Base-by-base conservation (phyloP, 2,113 vertebrate genomes). In the Oncorhynchus nerka region DNA sequence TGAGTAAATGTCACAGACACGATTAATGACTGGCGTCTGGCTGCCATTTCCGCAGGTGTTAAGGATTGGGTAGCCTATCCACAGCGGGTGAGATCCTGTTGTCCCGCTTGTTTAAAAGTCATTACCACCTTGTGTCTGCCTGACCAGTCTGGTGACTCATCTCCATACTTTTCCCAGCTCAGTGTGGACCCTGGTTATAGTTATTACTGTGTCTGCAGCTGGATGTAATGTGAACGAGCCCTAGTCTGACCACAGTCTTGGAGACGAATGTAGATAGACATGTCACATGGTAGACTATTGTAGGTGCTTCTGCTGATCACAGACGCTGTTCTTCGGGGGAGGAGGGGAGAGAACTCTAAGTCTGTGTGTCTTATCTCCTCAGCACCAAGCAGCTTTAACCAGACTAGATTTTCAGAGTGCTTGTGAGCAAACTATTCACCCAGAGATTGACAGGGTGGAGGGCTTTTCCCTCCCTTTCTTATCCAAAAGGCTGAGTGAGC, bases 301-400 rank as follows among this genome's bases (percentile, higher is more conserved):
- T 39, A 20, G 59, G 26, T 30, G 64, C 16, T 39, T 68, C 3
- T n/a, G 55, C 45, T 83, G 79, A 70, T 68, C 32, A 72, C 83
- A 71, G 49, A 22, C 79, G 75, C 0, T 5, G 65, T 73, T 82
- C 75, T 68, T 70, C 48, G 76, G 75, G n/a, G 59, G 79, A 79
- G 76, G 70, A 77, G 76, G 74, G 70, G 73, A 75, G 76, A 80
- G 83, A 59, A 45, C 39, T 45, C 9, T 57, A 77, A 79, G 79
- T 79, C 77, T 76, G 83, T 73, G 39, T 30, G 57, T 68, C 67
- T 74, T 79, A 89, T 89, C 89, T 88, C 71, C 80, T 85, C 71
- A 84, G 79, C 71, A 80, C 81, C 84, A 83, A 81, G 81, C 86
- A 72, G 84, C 83, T 88, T 87, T 79, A 71, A 76, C 76, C 15